Percentiles rank a stretch among this genome's conserved stretches.
phyloP scores from a whole-genome alignment of 2,888 invertebrate genomes.

The Podotricha telesiphe region DNA sequence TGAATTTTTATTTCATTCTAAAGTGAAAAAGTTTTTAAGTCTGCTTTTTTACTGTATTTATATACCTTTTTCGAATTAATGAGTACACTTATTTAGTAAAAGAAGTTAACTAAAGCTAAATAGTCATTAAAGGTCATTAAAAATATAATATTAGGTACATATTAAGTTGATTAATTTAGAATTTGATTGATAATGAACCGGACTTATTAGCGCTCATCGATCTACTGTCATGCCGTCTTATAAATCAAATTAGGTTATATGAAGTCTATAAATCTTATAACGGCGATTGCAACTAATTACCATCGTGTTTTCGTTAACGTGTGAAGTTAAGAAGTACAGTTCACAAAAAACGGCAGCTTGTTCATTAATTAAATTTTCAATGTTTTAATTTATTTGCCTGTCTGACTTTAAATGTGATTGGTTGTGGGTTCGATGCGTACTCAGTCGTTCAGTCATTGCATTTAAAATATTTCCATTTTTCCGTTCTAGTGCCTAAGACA shows the following conservation, averaged over 20 bases:
- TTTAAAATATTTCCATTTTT: too few relatives aligned
- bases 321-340: background rate
- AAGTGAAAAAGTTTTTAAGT: too few relatives aligned
- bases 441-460: too few relatives aligned
- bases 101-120: background rate
- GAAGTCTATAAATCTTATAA: slow-evolving; percentile 18
- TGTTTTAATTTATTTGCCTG: too few relatives aligned
- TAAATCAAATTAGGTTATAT: slow-evolving; percentile 17
- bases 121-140: background rate
- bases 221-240: slow-evolving; percentile 12
- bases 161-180: slow-evolving; percentile 19
- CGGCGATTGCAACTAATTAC: slow-evolving; percentile 11
- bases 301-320: slow-evolving; percentile 3
- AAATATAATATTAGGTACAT: background rate
- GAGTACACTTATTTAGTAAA: background rate
- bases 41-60: too few relatives aligned
- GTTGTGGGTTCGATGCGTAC: too few relatives aligned
- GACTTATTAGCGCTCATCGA: slow-evolving; percentile 26
- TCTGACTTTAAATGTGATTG: too few relatives aligned
- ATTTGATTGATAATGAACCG: slow-evolving; percentile 17
- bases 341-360: background rate
- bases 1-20: too few relatives aligned
- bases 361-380: background rate
- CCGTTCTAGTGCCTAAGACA: too few relatives aligned
- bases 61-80: too few relatives aligned